phyloP scores from a whole-genome alignment of 2,113 vertebrate genomes.

The Thomomys bottae region DNA sequence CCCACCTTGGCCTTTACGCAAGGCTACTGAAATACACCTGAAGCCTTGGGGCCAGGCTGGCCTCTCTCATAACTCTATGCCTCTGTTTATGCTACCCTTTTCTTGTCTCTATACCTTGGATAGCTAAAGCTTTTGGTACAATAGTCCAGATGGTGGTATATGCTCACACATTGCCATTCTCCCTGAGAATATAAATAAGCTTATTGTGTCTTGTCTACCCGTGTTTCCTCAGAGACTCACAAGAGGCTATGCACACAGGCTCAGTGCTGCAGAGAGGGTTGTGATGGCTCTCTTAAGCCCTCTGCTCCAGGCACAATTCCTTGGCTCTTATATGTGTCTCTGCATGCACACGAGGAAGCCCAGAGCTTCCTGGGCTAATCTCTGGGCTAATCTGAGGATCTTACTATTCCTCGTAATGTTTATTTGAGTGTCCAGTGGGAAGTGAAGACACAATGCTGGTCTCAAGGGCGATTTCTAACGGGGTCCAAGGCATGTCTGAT shows the following conservation, averaged over 20 bases:
- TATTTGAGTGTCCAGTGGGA: not conserved
- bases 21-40: not conserved
- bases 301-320: not conserved
- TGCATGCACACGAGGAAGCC: not conserved
- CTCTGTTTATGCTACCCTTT: not conserved
- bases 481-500: accelerated
- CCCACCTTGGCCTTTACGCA: not conserved
- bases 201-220: not conserved
- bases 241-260: not conserved
- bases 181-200: not conserved
- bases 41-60: not conserved
- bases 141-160: accelerated
- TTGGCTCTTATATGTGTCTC: not conserved
- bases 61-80: not conserved
- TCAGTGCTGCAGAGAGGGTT: not conserved
- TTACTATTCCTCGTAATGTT: not conserved
- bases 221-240: not conserved
- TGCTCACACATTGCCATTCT: not conserved
- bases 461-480: accelerated
- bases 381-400: not conserved
- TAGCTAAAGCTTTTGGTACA: not conserved
- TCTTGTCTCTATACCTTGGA: not conserved
- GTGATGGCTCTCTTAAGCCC: not conserved
- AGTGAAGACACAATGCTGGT: not conserved
- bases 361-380: too few species aligned